Base-by-base conservation (phyloP, 2,113 vertebrate genomes). In the Pelobates fuscus region DNA sequence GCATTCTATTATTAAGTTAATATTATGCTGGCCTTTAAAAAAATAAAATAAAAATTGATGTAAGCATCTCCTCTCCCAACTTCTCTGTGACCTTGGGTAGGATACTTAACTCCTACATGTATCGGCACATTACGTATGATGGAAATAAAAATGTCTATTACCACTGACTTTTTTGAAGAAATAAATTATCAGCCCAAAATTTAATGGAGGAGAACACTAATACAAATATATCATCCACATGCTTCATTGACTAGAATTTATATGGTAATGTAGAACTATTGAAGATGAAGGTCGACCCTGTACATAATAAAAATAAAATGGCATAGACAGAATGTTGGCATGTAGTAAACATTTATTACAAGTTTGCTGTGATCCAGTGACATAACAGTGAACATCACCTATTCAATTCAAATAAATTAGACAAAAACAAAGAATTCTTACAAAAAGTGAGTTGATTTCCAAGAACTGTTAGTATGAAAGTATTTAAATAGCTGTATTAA, bases 141-240 rank as follows among this genome's bases (percentile, higher is more conserved):
- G 17, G 44, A 18, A 49, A 49, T 49, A 49, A 49, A 37, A 49
- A 49, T 18, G 44, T 49, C 44, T 49, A 49, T 14, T 49, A 17
- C 17, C 15, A 49, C 17, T 49, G 44, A 49, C 44, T 49, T 49
- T 49, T 49, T 7, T 49, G 44, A 49, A 49, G 44, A 18, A 17
- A 49, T 49, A 49, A 49, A 49, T 49, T 14, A 15, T 17, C 44
- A 49, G 44, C 44, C 44, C 5, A 49, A 49, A 49, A 49, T 49
- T 49, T 49, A 49, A 49, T 49, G 44, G 44, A 49, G 44, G 44
- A 49, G 44, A 49, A 49, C 44, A 49, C 44, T 49, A 49, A 49
- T 49, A 49, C 44, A 49, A 18, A 49, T 49, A 49, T 14, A 49
- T 49, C 44, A 49, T 49, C 44, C 15, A 11, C 44, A 49, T 49